phyloP scores from a whole-genome alignment of 2,888 invertebrate genomes.

The Ophion costatus region DNA sequence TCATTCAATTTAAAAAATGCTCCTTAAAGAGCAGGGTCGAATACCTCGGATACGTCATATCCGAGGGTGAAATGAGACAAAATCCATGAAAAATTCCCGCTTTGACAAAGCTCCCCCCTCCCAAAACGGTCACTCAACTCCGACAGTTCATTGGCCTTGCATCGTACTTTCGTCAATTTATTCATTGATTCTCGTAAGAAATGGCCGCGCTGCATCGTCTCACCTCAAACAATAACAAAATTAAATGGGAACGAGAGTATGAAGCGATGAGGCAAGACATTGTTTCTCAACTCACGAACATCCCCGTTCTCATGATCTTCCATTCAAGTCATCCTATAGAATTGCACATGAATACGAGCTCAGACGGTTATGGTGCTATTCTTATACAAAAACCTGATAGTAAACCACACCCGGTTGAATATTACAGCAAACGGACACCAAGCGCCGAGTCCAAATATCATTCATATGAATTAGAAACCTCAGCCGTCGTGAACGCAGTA shows the following conservation, averaged over 20 bases:
- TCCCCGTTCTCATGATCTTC: constrained; percentile 60
- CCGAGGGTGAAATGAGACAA: constrained; percentile 44
- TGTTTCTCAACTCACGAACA: constrained; percentile 42
- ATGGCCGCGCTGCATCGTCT: constrained; percentile 46
- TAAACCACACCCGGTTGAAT: no score
- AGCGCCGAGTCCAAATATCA: no score
- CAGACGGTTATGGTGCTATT: constrained; percentile 43
- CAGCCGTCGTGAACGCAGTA: no score
- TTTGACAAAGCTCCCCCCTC: constrained; percentile 42
- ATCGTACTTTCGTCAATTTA: no score
- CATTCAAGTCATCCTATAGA: constrained; percentile 40
- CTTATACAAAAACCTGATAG: constrained; percentile 33
- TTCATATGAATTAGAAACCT: no score
- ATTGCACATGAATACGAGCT: constrained; percentile 44
- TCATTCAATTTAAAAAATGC: constrained; percentile 64
- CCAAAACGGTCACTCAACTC: constrained; percentile 62
- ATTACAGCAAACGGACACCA: no score
- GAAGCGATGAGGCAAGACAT: constrained; percentile 55
- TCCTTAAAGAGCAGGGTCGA: no score
- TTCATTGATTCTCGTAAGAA: no score
- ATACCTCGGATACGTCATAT: no score
- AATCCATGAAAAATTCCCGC: constrained; percentile 57
- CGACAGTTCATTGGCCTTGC: no score
- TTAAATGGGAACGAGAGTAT: constrained; percentile 40
- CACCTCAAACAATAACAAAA: constrained; percentile 58